Conservation (phyloP, 2,888 invertebrate genomes). For the Agrotis clavis region DNA sequence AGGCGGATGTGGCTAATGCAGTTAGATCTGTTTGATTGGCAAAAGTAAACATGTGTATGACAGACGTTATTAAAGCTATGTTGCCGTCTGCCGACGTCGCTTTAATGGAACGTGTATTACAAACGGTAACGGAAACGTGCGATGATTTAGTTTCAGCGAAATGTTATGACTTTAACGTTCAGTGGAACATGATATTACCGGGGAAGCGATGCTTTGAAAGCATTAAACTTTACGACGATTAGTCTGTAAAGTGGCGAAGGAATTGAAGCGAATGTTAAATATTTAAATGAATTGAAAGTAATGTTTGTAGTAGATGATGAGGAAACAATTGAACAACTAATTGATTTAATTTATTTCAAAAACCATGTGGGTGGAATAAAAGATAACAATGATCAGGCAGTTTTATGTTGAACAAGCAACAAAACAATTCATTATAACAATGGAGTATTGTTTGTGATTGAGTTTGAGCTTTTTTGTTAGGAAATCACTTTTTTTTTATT, state of each 20-base stretch:
- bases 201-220: conserved; percentile 53
- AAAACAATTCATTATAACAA: conserved; percentile 87
- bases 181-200: conserved; percentile 72
- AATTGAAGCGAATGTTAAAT: conserved; percentile 36
- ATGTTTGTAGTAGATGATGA: conserved; percentile 44
- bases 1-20: conserved; percentile 82
- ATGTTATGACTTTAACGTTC: conserved; percentile 75
- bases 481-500: conserved; percentile 80
- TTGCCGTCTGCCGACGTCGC: conserved; percentile 77
- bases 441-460: conserved; percentile 85
- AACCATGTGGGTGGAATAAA: conserved; percentile 85
- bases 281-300: conserved; percentile 43
- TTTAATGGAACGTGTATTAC: conserved; percentile 82
- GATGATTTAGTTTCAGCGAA: conserved; percentile 82
- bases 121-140: conserved; percentile 83
- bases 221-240: conserved; percentile 58
- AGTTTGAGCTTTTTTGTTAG: conserved; percentile 78
- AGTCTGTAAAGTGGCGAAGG: conserved; percentile 33
- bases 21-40: conserved; percentile 85
- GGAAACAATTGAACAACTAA: conserved; percentile 63
- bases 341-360: conserved; percentile 75
- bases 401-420: conserved; percentile 81
- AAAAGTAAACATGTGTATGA: conserved; percentile 86
- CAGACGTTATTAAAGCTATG: conserved; percentile 80
- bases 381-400: conserved; percentile 81